phyloP scores from a whole-genome alignment of 64 coral and sea anemone genomes.

The Actinia equina region DNA sequence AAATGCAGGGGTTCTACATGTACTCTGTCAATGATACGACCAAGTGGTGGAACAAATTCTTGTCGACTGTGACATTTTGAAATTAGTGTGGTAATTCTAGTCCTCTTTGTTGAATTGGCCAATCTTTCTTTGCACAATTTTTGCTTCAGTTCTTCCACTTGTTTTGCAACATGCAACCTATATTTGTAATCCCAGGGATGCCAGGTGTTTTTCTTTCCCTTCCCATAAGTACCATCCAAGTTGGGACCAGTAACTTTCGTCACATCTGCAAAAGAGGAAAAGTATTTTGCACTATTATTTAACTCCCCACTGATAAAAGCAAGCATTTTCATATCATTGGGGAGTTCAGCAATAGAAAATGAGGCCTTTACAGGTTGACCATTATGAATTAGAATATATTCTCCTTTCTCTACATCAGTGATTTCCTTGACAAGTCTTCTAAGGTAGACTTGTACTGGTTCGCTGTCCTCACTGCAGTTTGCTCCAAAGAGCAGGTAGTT shows the following conservation, averaged over 20 bases:
- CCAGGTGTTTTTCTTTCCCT: neutral
- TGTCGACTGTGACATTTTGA: neutral
- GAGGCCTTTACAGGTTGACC: neutral
- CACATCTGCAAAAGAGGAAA: constrained; percentile 29
- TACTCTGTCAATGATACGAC: constrained; percentile 29
- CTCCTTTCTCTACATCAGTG: neutral
- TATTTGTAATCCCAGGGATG: neutral
- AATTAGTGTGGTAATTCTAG: neutral
- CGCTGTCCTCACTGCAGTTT: neutral
- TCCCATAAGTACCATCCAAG: neutral
- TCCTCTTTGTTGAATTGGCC: neutral
- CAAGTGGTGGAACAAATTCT: constrained; percentile 13
- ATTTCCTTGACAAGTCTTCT: neutral
- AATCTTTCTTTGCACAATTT: neutral
- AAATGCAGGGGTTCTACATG: constrained; percentile 66
- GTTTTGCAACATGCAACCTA: neutral
- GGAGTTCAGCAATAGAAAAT: neutral
- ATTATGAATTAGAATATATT: neutral
- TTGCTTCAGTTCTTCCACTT: neutral
- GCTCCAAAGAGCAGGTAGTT: neutral
- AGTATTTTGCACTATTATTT: constrained; percentile 12
- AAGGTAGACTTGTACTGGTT: neutral
- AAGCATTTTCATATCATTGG: constrained; percentile 34
- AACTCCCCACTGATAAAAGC: neutral
- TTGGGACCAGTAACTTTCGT: neutral